Conservation (phyloP, 1,140 invertebrate genomes). For the Drosophila lacertosa region DNA sequence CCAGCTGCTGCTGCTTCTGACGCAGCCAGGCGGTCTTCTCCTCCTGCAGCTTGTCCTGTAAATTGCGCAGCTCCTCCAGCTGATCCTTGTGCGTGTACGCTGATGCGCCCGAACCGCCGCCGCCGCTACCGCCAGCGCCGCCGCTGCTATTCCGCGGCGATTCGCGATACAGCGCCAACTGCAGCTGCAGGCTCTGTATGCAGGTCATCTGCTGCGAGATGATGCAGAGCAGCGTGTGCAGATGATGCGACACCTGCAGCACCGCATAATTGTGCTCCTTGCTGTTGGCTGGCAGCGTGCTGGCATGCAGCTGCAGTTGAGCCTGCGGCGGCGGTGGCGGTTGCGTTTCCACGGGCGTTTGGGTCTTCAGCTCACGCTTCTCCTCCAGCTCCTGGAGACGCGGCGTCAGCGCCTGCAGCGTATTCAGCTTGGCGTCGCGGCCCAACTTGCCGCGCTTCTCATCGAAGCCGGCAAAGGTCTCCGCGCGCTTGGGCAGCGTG, state of each 20-base stretch:
- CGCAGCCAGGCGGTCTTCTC: slow-evolving; percentile 92
- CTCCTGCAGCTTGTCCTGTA: slow-evolving; percentile 90
- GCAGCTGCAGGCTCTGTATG: slow-evolving; percentile 90
- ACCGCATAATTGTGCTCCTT: slow-evolving; percentile 89
- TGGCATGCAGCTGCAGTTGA: slow-evolving; percentile 30
- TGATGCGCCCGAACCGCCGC: neutral
- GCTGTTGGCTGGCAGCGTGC: slow-evolving; percentile 79
- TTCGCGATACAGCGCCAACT: slow-evolving; percentile 86
- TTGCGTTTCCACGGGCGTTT: slow-evolving; percentile 15
- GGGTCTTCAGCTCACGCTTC: slow-evolving; percentile 64
- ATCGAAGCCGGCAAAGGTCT: slow-evolving; percentile 98
- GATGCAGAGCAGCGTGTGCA: slow-evolving; percentile 92
- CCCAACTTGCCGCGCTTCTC: slow-evolving; percentile 84
- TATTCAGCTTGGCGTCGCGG: slow-evolving; percentile 54
- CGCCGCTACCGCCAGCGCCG: slow-evolving; percentile 11
- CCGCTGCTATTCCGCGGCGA: slow-evolving; percentile 84
- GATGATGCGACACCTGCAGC: slow-evolving; percentile 90
- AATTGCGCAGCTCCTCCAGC: slow-evolving; percentile 89
- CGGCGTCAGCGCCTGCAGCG: slow-evolving; percentile 61
- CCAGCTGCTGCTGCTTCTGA: slow-evolving; percentile 87
- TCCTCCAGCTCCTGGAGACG: slow-evolving; percentile 77
- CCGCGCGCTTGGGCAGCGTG: slow-evolving; percentile 94
- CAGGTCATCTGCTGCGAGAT: slow-evolving; percentile 93
- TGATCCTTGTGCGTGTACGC: slow-evolving; percentile 89
- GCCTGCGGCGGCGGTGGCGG: slow-evolving; percentile 48